These are phyloP conservation scores for Bungarus multicinctus DNA, from an alignment of 2,113 vertebrate genomes.

Conservation along the genomic window DNA sequence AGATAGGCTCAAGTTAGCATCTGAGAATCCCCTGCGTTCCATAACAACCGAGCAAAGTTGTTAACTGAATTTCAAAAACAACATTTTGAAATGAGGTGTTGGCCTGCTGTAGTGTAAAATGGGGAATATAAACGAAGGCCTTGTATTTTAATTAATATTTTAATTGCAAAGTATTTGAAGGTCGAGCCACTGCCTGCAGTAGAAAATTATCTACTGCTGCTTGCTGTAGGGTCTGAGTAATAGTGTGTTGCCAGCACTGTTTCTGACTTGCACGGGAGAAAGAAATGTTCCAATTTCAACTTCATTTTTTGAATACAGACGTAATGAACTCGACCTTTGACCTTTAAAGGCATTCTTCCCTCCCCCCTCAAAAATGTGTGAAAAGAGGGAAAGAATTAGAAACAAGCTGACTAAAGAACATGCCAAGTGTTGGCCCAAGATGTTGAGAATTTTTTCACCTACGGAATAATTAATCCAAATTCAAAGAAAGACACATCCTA, in stretches of 20 bases:
- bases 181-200: slow-evolving; percentile 67
- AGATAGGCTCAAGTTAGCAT: background rate
- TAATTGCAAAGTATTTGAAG: slow-evolving; percentile 63
- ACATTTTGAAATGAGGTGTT: background rate
- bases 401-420: background rate
- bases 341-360: background rate
- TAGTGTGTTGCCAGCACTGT: slow-evolving; percentile 26
- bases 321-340: slow-evolving; percentile 13
- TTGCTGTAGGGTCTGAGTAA: slow-evolving; percentile 55
- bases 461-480: slow-evolving; percentile 3
- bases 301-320: slow-evolving; percentile 32
- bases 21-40: background rate
- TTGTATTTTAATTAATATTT: slow-evolving; percentile 64
- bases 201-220: slow-evolving; percentile 57
- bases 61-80: background rate
- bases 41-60: background rate
- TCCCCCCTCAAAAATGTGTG: background rate
- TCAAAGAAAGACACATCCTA: slow-evolving; percentile 12
- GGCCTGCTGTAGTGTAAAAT: slow-evolving; percentile 63
- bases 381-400: background rate
- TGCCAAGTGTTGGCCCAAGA: slow-evolving; percentile 5
- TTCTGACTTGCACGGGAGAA: slow-evolving; percentile 64
- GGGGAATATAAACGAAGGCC: slow-evolving; percentile 63
- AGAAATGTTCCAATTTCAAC: slow-evolving; percentile 45
- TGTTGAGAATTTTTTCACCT: background rate